Conservation (phyloP, 2,113 vertebrate genomes). For the Trachemys scripta region DNA sequence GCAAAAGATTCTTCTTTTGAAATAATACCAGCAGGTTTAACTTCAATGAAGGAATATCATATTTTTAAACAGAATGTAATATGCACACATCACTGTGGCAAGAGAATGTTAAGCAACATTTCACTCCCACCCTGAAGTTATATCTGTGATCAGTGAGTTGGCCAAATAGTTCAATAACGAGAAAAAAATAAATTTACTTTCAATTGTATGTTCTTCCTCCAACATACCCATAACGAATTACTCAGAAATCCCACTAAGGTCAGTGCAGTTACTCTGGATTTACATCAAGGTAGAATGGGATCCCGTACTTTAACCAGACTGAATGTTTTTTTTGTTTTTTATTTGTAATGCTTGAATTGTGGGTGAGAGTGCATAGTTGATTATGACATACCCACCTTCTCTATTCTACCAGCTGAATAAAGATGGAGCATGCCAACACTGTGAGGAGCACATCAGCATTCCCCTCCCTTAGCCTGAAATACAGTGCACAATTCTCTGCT, state of each 20-base stretch:
- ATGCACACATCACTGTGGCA: rapidly evolving
- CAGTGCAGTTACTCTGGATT: slow-evolving; percentile 17
- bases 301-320: slow-evolving; percentile 49
- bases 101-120: not conserved
- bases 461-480: not conserved
- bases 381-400: slow-evolving; percentile 67
- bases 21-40: not conserved
- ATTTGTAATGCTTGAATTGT: slow-evolving; percentile 33
- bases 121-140: not conserved
- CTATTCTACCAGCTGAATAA: slow-evolving; percentile 26
- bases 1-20: not conserved
- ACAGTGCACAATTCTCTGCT: not conserved
- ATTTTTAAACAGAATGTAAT: not conserved
- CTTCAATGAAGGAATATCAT: not conserved
- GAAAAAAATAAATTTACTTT: slow-evolving; percentile 3
- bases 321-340: slow-evolving; percentile 51
- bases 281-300: slow-evolving; percentile 60
- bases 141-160: not conserved
- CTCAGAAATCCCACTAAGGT: slow-evolving; percentile 38
- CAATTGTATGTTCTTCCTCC: not conserved
- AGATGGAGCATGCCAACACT: slow-evolving; percentile 36
- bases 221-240: slow-evolving; percentile 3
- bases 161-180: not conserved
- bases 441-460: not conserved
- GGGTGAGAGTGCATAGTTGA: slow-evolving; percentile 49